phyloP scores from a whole-genome alignment of 53 echinoderm and acorn worm genomes.

The Holothuria leucospilota region DNA sequence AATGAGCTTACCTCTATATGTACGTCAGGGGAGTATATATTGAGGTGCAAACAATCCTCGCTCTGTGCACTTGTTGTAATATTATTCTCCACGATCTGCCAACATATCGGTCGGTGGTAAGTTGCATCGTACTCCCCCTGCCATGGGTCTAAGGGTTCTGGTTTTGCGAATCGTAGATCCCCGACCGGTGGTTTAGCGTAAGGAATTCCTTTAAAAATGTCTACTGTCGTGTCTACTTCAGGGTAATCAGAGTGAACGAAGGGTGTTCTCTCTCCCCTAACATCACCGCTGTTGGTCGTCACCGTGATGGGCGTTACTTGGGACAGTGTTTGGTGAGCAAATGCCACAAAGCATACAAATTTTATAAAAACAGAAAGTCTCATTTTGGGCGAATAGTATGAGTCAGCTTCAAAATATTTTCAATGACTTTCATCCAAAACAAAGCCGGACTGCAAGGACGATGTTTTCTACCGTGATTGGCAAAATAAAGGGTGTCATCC shows the following conservation, averaged over 20 bases:
- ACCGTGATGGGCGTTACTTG: conserved; percentile 23
- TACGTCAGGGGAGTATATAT: conserved; percentile 55
- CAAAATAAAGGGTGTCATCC: too few species aligned
- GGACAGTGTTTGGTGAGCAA: neutral
- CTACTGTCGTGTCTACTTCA: conserved; percentile 57
- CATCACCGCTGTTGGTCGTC: conserved; percentile 46
- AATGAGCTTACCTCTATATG: neutral
- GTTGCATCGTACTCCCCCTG: conserved; percentile 59
- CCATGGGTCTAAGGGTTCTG: conserved; percentile 52
- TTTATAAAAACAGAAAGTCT: too few species aligned
- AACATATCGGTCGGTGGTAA: conserved; percentile 41
- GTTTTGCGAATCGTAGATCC: conserved; percentile 50
- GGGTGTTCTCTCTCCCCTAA: conserved; percentile 60
- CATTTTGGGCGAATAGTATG: too few species aligned
- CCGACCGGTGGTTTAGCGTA: conserved; percentile 66
- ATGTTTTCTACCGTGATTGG: too few species aligned
- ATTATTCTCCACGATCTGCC: conserved; percentile 12
- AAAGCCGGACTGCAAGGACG: too few species aligned
- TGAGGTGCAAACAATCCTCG: conserved; percentile 72
- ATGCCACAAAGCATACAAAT: neutral
- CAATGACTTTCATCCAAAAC: too few species aligned
- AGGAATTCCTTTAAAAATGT: conserved; percentile 74
- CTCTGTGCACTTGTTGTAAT: conserved; percentile 22
- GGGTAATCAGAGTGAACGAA: conserved; percentile 52
- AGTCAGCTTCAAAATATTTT: too few species aligned